Evolutionary conservation across 2,113 vertebrate species (phyloP), one percentile per base, ranked within the genome.

Genomic region (Tautogolabrus adspersus): DNA sequence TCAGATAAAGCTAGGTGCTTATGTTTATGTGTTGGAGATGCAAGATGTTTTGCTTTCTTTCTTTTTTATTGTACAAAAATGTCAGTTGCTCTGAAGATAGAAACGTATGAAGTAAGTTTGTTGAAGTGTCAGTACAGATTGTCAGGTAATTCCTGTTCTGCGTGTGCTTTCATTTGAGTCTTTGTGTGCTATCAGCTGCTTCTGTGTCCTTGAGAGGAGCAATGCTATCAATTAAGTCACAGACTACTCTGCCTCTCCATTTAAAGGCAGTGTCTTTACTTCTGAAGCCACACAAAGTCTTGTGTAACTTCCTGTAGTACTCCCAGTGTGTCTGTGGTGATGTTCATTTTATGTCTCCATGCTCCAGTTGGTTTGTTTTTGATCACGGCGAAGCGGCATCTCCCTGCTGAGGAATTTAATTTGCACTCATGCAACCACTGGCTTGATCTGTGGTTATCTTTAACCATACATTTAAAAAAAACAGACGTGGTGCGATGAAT

Each of bases 401-500:
- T 55, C 59, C 55, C 40, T 64, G 51, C 63, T 70, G 51, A 60
- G 62, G 72, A 58, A 34, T 66, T 44, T 74, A 75, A 78, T 87
- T 71, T 78, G 34, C 26, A 44, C 38, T 83, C 66, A 34, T 66
- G 30, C 38, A 75, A 66, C 61, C 71, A 21, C 60, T 5, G 52
- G 8, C 55, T 21, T 46, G 37, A 51, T 42, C 56, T 65, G 58
- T 56, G 51, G 56, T 72, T 71, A 56, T 70, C 54, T 71, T 51
- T 42, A 55, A 78, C 51, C 56, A 21, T 46, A 71, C 64, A 74
- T 38, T 34, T 6, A 11, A 42, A 67, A 23, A 70, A 26, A 61
- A 44, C 38, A 5, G 37, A 3, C 22, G 52, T 60, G 55, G 47
- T 63, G 54, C 54, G 8, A 18, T 71, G 26, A 62, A 12, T 52